A percentile compares a stretch with the other conserved stretches of the same genome.
Evolutionary conservation across 2,113 vertebrate genomes (phyloP).

Genomic region (Laticauda colubrina): DNA sequence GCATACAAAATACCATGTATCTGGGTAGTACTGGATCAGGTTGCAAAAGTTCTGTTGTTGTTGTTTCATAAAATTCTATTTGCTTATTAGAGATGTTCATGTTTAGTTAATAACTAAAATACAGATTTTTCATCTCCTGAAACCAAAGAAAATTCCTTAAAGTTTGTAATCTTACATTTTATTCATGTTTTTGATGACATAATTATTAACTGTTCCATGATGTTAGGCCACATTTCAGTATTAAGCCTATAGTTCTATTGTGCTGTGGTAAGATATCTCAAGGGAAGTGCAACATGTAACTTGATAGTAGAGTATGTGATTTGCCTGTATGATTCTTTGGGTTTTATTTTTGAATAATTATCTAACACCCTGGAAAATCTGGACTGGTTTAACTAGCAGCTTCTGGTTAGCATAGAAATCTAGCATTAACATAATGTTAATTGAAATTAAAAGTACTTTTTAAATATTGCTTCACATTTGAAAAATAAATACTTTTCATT

Average conservation of each 20-base stretch:
- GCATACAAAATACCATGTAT: not conserved
- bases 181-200: not conserved
- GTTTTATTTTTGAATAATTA: not conserved
- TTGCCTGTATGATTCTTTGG: not conserved
- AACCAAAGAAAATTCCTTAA: not conserved
- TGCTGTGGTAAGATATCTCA: not conserved
- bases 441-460: not conserved
- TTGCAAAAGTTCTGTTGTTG: not conserved
- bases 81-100: not conserved
- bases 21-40: not conserved
- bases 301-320: not conserved
- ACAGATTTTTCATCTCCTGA: not conserved
- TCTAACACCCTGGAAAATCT: not conserved
- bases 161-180: not conserved
- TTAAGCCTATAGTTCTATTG: not conserved
- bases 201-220: not conserved
- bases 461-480: not conserved
- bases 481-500: not conserved
- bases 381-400: not conserved
- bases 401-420: not conserved
- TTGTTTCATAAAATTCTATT: not conserved
- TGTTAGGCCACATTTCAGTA: not conserved
- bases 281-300: not conserved
- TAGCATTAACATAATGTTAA: not conserved
- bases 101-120: not conserved